A percentile compares a stretch with the other conserved stretches of the same genome.
Evolutionary conservation across 1,140 invertebrate species (phyloP).

Genomic region (Tyrophagus putrescentiae): DNA sequence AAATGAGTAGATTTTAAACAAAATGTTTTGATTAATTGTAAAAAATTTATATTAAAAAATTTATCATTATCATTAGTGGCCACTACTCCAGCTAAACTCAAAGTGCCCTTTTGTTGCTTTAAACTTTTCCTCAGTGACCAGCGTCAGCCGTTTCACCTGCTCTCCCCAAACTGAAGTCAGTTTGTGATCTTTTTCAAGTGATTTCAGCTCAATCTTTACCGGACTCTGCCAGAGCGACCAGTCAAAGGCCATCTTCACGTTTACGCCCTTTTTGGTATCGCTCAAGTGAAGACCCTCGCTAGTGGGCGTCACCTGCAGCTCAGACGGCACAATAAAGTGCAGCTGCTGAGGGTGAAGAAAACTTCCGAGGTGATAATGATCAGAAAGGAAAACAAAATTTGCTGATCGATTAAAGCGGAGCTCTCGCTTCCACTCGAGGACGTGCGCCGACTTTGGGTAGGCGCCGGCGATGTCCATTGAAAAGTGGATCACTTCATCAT

Average conservation of each 20-base stretch:
- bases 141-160: not conserved
- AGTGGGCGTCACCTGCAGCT: not conserved
- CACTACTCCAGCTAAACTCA: too few relatives aligned
- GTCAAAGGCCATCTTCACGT: not conserved
- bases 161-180: not conserved
- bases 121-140: too few relatives aligned
- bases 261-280: not conserved
- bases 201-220: not conserved
- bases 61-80: too few relatives aligned
- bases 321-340: not conserved
- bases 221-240: not conserved
- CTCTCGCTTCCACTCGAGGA: not conserved
- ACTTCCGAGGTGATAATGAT: too few relatives aligned
- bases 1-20: too few relatives aligned
- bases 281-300: not conserved
- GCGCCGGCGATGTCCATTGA: constrained; percentile 1
- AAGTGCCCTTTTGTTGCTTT: too few relatives aligned
- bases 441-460: not conserved
- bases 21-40: too few relatives aligned
- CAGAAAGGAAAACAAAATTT: too few relatives aligned
- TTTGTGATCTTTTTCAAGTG: not conserved
- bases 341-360: too few relatives aligned
- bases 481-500: too few relatives aligned
- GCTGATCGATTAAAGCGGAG: not conserved
- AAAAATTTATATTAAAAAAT: too few relatives aligned